Evolutionary conservation across 1,140 invertebrate species (phyloP), one percentile per base, ranked within the genome.

Genomic region (Cephus cinctus): DNA sequence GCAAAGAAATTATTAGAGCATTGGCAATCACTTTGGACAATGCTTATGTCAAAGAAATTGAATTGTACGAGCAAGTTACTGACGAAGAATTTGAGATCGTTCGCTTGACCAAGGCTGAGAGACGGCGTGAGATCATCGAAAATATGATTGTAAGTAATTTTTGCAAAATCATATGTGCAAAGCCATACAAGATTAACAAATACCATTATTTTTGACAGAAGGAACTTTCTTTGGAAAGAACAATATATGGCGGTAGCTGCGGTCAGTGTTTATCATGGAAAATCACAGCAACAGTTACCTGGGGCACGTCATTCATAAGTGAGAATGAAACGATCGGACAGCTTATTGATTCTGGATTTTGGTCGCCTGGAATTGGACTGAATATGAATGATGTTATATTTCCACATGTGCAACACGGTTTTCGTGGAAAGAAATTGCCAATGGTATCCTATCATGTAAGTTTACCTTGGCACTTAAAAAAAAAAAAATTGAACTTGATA

Each of bases 21-120:
- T 80, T 90, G 52, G 68, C 80, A 5, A 77, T 79, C 6, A 82
- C 85, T 1, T 58, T 91, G 20, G 84, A 88, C 36, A 76, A 79
- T 34, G 81, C 86, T 0, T 79, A 87, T 9, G 61, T 79, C 18
- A 81, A 82, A 27, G 87, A 91, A 66, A 78, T 83, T 25, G 81
- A 86, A 23, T 75, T 86, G 31, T 83, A 84, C n/a, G 78, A 81
- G 16, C 82, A 84, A 64, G 82, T 90, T 11, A 89, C 86, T 0
- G 86, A 89, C 40, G 89, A 91, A 66, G 88, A 92, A 67, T 92
- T 88, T 83, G 86, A 90, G 54, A 81, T 84, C 1, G 83, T 88
- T 32, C 80, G 84, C 55, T 83, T 85, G 2, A 83, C 81, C 1
- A 88, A 88, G 63, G 53, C 69, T 8, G 84, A 88, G 48, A 77